Percentiles rank a stretch among this genome's conserved stretches.
These are phyloP conservation scores for Drosophila buzzatii DNA, from an alignment of 2,888 invertebrate genomes.

Conservation along the genomic window DNA sequence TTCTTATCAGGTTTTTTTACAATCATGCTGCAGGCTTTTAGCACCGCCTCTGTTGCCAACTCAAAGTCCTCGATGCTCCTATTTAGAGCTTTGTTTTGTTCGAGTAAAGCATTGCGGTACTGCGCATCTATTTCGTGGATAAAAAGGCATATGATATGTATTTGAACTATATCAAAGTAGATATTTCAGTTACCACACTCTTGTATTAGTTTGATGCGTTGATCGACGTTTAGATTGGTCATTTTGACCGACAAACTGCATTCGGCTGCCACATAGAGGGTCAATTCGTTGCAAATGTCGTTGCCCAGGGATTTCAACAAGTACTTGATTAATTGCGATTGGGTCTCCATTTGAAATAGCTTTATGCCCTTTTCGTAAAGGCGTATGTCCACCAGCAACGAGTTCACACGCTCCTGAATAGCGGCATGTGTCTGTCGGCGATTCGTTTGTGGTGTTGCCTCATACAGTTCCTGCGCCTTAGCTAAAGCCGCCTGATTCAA, in stretches of 20 bases:
- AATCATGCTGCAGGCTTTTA: slow-evolving; percentile 91
- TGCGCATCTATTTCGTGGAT: slow-evolving; percentile 86
- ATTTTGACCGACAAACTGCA: slow-evolving; percentile 88
- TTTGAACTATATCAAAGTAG: no score
- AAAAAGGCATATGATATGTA: neutral
- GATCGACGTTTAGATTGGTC: slow-evolving; percentile 87
- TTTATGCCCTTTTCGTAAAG: slow-evolving; percentile 93
- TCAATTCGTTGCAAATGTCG: slow-evolving; percentile 92
- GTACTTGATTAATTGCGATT: slow-evolving; percentile 91
- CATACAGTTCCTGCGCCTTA: slow-evolving; percentile 91
- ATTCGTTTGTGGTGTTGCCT: slow-evolving; percentile 90
- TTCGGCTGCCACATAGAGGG: slow-evolving; percentile 92
- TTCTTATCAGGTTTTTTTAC: slow-evolving; percentile 96
- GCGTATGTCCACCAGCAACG: slow-evolving; percentile 90
- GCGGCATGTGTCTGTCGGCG: slow-evolving; percentile 92
- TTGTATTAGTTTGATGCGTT: slow-evolving; percentile 89
- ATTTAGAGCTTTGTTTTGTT: slow-evolving; percentile 89
- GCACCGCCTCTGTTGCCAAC: slow-evolving; percentile 89
- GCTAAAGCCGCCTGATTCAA: slow-evolving; percentile 89
- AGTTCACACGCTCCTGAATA: slow-evolving; percentile 93
- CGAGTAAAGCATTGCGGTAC: slow-evolving; percentile 88
- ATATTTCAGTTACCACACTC: slow-evolving; percentile 85
- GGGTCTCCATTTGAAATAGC: slow-evolving; percentile 88
- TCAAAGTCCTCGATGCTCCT: slow-evolving; percentile 93
- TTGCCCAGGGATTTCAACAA: slow-evolving; percentile 93